Percentiles rank a stretch among this genome's conserved stretches.
Conservation (phyloP, 2,888 invertebrate genomes). For the Patella depressa region DNA sequence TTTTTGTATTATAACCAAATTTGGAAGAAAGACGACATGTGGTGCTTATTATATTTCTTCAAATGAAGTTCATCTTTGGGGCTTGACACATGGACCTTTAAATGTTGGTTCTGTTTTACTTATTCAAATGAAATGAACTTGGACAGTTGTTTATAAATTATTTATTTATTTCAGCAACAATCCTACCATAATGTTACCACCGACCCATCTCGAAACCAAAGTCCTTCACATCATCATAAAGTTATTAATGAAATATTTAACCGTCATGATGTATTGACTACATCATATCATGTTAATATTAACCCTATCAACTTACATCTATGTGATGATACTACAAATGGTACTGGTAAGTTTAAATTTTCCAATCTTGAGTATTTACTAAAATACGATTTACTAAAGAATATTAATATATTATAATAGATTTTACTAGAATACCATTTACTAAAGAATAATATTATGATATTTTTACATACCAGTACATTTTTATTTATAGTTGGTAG, state of each 20-base stretch:
- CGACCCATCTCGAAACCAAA: conserved; percentile 36
- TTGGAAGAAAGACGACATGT: too few relatives aligned
- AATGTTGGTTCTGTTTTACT: too few relatives aligned
- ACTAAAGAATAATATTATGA: conserved; percentile 1
- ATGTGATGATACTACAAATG: conserved; percentile 83
- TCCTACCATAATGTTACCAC: conserved; percentile 45
- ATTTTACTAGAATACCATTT: neutral
- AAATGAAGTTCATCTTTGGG: too few relatives aligned
- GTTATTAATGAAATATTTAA: conserved; percentile 79
- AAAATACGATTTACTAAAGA: neutral
- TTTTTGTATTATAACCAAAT: too few relatives aligned
- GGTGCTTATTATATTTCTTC: too few relatives aligned
- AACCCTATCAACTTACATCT: conserved; percentile 95
- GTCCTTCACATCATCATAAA: conserved; percentile 12
- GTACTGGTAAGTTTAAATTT: conserved; percentile 44
- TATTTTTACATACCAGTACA: neutral
- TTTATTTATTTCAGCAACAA: conserved; percentile 40
- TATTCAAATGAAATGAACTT: too few relatives aligned
- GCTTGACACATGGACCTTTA: too few relatives aligned
- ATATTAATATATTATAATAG: neutral
- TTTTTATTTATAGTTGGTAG: neutral
- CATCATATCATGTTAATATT: conserved; percentile 91
- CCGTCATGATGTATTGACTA: conserved; percentile 94
- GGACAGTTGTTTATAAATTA: neutral
- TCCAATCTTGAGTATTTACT: neutral